phyloP scores from a whole-genome alignment of 2,797 vertebrate species.

The Cuculus canorus region DNA sequence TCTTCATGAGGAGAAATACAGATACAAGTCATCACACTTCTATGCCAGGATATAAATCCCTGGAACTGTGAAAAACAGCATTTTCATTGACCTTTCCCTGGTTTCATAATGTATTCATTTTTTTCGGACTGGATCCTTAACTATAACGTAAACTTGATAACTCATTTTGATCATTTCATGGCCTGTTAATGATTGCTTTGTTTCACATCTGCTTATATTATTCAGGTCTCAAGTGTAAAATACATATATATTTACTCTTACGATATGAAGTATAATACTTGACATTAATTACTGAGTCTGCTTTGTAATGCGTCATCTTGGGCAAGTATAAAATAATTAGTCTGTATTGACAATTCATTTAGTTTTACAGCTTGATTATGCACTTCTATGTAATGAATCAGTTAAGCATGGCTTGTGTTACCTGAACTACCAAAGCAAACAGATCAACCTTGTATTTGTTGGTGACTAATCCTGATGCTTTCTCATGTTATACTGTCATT shows the following conservation, averaged over 20 bases:
- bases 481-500: neutral
- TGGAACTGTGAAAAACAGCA: neutral
- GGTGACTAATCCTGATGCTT: neutral
- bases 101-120: neutral
- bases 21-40: neutral
- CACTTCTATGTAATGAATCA: neutral
- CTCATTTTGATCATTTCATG: neutral
- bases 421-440: neutral
- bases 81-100: neutral
- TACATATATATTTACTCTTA: neutral
- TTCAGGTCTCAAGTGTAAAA: neutral
- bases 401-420: neutral
- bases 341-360: neutral
- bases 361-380: constrained; percentile 10
- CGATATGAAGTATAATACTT: neutral
- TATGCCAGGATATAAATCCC: neutral
- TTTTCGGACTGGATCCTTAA: neutral
- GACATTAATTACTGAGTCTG: neutral
- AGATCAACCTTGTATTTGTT: neutral
- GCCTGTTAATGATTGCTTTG: neutral
- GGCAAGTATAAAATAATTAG: neutral
- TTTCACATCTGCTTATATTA: neutral
- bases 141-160: neutral
- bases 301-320: neutral
- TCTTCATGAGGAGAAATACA: neutral